Evolutionary conservation across 2,888 invertebrate species (phyloP).

Genomic region (Diplolepis rosae): DNA sequence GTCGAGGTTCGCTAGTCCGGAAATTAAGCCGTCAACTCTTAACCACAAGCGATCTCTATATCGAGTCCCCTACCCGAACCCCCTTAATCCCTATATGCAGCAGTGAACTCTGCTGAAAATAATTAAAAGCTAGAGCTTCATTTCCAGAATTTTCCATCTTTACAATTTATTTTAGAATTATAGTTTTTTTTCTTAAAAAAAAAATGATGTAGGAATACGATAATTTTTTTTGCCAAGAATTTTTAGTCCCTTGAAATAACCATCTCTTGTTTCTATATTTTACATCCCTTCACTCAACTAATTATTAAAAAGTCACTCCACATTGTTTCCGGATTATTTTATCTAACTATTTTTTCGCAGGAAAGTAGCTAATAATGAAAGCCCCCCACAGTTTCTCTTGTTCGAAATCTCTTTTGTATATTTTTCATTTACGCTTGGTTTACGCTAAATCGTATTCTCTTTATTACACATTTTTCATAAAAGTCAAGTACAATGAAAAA

Average conservation of each 20-base stretch:
- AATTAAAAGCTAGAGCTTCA: too few species aligned
- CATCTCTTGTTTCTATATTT: too few species aligned
- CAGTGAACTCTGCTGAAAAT: not conserved
- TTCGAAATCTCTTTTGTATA: not conserved
- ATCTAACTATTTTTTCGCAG: too few species aligned
- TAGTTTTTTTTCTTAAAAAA: too few species aligned
- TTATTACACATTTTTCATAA: not conserved
- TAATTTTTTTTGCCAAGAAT: too few species aligned
- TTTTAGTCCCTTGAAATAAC: too few species aligned
- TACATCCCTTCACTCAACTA: too few species aligned
- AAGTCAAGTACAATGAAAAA: not conserved
- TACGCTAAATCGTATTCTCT: conserved; percentile 1
- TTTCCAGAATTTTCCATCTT: not conserved
- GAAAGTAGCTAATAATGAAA: too few species aligned
- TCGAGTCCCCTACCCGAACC: too few species aligned
- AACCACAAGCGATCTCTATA: not conserved
- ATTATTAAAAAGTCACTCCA: too few species aligned
- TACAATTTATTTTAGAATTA: not conserved
- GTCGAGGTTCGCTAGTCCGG: conserved; percentile 1
- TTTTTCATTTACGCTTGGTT: not conserved
- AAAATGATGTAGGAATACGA: too few species aligned
- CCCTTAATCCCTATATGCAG: not conserved
- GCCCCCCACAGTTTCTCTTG: not conserved
- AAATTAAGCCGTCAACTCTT: conserved; percentile 5
- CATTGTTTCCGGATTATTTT: too few species aligned